Conservation (phyloP, 1,140 invertebrate species). For the Tetramorium alpestre region DNA sequence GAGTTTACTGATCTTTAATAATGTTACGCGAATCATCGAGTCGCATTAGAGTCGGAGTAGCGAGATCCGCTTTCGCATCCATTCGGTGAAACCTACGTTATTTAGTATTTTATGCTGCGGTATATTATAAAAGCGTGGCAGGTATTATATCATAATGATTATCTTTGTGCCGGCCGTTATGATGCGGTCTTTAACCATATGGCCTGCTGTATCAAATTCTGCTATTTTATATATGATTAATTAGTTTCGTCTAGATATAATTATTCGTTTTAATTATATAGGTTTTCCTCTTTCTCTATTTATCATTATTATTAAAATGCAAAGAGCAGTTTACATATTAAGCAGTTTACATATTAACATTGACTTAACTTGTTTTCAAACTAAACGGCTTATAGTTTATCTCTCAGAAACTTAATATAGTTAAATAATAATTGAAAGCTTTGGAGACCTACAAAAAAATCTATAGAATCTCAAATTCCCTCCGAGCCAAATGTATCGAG, state of each 20-base stretch:
- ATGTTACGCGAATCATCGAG: conserved; percentile 56
- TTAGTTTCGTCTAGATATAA: neutral
- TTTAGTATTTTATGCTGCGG: conserved; percentile 22
- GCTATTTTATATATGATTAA: neutral
- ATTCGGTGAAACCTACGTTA: neutral
- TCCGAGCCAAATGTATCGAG: neutral
- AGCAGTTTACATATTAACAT: neutral
- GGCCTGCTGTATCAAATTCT: neutral
- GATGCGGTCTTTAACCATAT: neutral
- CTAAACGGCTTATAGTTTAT: neutral
- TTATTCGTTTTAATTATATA: conserved; percentile 26
- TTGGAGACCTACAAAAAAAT: neutral
- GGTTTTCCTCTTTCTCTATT: neutral
- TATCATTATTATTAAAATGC: neutral
- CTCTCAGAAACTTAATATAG: neutral
- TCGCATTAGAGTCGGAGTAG: conserved; percentile 36
- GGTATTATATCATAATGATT: neutral
- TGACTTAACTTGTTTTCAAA: neutral
- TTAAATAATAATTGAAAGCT: conserved; percentile 6
- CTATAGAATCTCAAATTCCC: neutral
- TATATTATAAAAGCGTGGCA: neutral
- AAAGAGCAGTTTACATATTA: neutral
- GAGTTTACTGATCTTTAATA: conserved; percentile 49
- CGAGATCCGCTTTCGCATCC: neutral
- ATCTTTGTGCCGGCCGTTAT: neutral